Percentiles rank a stretch among this genome's conserved stretches.
Conservation (phyloP, 2,888 invertebrate species). For the Melanargia galathea region DNA sequence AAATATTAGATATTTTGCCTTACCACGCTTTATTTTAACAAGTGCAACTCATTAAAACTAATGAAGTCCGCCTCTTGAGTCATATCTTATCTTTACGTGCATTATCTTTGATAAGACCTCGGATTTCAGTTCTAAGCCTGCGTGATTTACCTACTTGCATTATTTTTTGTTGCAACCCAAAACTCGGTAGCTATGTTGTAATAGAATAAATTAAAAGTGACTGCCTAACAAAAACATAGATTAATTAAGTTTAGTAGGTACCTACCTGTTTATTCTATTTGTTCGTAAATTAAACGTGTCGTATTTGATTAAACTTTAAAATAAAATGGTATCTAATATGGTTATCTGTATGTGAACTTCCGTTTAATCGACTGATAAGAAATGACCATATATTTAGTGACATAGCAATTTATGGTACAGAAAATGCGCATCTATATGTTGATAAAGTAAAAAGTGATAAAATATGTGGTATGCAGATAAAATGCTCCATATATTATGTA, state of each 20-base stretch:
- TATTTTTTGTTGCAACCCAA: slow-evolving; percentile 10
- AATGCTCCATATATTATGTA: neutral
- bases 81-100: slow-evolving; percentile 36
- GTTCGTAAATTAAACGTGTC: slow-evolving; percentile 11
- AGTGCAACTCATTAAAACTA: slow-evolving; percentile 33
- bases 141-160: slow-evolving; percentile 20
- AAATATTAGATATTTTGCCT: slow-evolving; percentile 6
- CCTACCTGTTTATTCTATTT: too few species aligned
- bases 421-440: slow-evolving; percentile 11
- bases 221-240: slow-evolving; percentile 7
- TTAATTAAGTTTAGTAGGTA: slow-evolving; percentile 1
- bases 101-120: slow-evolving; percentile 43
- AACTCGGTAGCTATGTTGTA: slow-evolving; percentile 18
- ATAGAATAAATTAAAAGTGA: slow-evolving; percentile 21
- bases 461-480: neutral
- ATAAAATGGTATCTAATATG: slow-evolving; percentile 1
- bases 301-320: slow-evolving; percentile 1
- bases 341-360: slow-evolving; percentile 13
- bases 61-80: slow-evolving; percentile 41
- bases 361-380: slow-evolving; percentile 18
- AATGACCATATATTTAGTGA: slow-evolving; percentile 4
- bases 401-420: neutral
- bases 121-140: slow-evolving; percentile 14
- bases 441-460: neutral
- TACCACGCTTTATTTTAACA: slow-evolving; percentile 10